These are phyloP conservation scores for Pseudotriccus pelzelni DNA, from an alignment of 2,797 vertebrate genomes.

Conservation along the genomic window DNA sequence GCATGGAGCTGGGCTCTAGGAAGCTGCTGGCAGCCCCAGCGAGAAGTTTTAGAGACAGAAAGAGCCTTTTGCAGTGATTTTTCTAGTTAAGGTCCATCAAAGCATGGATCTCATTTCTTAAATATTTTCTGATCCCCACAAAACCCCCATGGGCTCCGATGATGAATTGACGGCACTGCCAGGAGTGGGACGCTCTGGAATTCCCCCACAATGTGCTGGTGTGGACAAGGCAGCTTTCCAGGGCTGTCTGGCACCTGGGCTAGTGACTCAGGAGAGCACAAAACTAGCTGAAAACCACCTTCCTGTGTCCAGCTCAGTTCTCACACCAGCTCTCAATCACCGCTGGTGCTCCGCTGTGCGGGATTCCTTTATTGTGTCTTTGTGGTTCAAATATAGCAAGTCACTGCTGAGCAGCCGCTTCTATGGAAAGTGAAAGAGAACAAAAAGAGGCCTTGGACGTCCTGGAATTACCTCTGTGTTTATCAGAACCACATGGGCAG, in stretches of 20 bases:
- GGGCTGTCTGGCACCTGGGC: neutral
- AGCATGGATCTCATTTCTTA: neutral
- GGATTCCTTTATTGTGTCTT: neutral
- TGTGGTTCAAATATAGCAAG: neutral
- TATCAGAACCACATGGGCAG: constrained; percentile 56
- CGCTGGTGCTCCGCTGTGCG: rapidly evolving
- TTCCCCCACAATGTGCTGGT: rapidly evolving
- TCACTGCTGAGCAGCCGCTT: neutral
- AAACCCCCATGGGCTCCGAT: neutral
- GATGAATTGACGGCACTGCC: rapidly evolving
- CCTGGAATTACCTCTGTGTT: constrained; percentile 56
- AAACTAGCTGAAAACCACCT: neutral
- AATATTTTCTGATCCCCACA: neutral
- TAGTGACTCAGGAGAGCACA: neutral
- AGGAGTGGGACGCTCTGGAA: neutral
- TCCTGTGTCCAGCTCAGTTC: neutral
- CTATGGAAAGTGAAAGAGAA: neutral
- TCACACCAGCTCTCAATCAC: rapidly evolving
- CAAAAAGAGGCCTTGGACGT: neutral
- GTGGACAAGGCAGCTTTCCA: neutral
- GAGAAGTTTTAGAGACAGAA: neutral
- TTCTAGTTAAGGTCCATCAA: neutral
- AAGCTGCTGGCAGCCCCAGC: neutral
- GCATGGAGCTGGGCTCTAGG: neutral
- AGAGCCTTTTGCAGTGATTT: neutral